Percentiles rank a stretch among this genome's conserved stretches.
Conservation (phyloP, 2,113 vertebrate genomes). For the Amia ocellicauda region DNA sequence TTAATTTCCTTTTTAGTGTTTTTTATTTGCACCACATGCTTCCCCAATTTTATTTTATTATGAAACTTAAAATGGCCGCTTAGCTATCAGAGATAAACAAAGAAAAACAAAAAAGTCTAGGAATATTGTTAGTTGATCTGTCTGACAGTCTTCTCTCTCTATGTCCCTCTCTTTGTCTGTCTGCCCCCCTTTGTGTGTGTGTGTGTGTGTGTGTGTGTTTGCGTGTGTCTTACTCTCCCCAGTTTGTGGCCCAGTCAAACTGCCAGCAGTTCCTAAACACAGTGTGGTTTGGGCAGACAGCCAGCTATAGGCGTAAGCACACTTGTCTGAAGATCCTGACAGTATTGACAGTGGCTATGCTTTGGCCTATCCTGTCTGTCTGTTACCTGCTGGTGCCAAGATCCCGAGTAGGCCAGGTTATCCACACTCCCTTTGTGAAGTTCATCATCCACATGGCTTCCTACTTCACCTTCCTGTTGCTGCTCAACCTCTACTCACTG, state of each 20-base stretch:
- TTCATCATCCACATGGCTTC: conserved; percentile 98
- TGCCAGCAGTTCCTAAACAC: conserved; percentile 99
- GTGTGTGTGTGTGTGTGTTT: conserved; percentile 2
- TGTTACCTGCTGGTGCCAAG: conserved; percentile 94
- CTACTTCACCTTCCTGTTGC: conserved; percentile 91
- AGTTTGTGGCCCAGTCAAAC: conserved; percentile 98
- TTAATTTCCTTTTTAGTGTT: too few species aligned
- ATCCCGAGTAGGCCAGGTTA: conserved; percentile 90
- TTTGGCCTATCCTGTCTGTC: conserved; percentile 91
- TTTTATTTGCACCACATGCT: too few species aligned
- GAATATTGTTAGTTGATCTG: background rate
- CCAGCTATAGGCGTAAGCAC: conserved; percentile 95
- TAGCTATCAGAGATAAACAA: too few species aligned
- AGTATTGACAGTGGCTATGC: conserved; percentile 83
- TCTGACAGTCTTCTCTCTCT: background rate
- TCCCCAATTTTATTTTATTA: too few species aligned
- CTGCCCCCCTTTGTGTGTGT: background rate
- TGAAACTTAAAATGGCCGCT: too few species aligned
- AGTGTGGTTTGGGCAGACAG: conserved; percentile 97
- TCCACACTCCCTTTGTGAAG: conserved; percentile 97
- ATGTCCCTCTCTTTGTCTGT: background rate
- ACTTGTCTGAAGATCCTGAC: conserved; percentile 93
- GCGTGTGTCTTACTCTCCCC: conserved; percentile 27
- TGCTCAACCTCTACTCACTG: conserved; percentile 96
- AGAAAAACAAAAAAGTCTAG: too few species aligned